phyloP scores from a whole-genome alignment of 2,113 vertebrate genomes.

The Hoplias malabaricus region DNA sequence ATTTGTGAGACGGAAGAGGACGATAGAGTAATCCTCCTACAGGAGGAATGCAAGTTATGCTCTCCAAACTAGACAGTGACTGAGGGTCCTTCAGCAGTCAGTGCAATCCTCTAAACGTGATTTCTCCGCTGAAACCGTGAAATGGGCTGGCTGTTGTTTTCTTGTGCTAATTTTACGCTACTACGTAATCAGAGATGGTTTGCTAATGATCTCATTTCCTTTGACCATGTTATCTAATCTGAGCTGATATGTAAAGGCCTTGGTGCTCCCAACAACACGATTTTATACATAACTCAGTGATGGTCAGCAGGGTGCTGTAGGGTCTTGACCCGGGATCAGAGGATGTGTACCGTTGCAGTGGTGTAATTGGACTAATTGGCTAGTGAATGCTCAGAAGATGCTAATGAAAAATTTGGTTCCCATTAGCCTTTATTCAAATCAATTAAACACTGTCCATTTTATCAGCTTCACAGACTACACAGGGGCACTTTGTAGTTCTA shows the following conservation, averaged over 20 bases:
- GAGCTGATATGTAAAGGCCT: neutral
- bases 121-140: conserved; percentile 4
- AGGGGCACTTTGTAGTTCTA: too few relatives aligned
- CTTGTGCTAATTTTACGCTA: conserved; percentile 10
- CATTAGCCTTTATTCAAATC: neutral
- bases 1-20: neutral
- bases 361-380: neutral
- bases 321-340: neutral
- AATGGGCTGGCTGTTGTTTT: conserved; percentile 7
- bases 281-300: neutral
- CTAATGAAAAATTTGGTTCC: neutral
- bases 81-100: conserved; percentile 3
- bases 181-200: conserved; percentile 18
- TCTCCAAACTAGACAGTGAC: neutral
- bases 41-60: neutral
- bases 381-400: neutral
- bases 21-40: neutral
- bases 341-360: neutral
- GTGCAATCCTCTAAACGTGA: neutral
- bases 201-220: conserved; percentile 46
- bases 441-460: neutral
- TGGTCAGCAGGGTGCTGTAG: neutral
- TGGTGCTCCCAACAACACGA: neutral
- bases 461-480: too few relatives aligned
- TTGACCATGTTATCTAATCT: conserved; percentile 47